Evolutionary conservation across 30 jellyfish, hydroid and myxozoan species (phyloP), one percentile per base, ranked within the genome.

Genomic region (Hydractinia symbiolongicarpus): DNA sequence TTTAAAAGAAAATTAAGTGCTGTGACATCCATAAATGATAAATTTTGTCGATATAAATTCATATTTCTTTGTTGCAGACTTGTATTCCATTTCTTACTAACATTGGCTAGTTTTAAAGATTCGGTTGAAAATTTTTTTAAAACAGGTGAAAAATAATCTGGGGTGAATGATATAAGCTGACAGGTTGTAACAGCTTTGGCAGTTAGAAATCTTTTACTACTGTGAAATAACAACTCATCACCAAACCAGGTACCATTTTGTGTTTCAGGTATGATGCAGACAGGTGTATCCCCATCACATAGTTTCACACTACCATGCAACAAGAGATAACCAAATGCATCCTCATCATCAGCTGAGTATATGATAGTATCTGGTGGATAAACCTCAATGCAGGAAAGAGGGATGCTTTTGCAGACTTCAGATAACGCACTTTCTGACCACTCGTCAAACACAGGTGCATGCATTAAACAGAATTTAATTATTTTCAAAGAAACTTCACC

Each of bases 181-280:
- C 95, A 87, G 19, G 90, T 87, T 14, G 84, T 73, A 30, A 69
- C 77, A 17, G 90, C 79, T 67, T 54, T 82, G 4, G 88, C 90
- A 5, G 90, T 67, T 50, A 67, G 64, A 51, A 67, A 61, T 57
- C 90, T 55, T 54, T 81, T 76, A 72, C 90, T 73, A 13, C 17
- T 15, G n/a, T 88, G 62, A 69, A 87, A 87, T n/a, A 87, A 77
- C 69, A 62, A 84, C 74, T 87, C 95, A 67, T 87, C 95, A 17
- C 95, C 90, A 87, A 87, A 87, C 95, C 95, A 86, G 14, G 80
- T 20, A 5, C 89, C 86, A 0, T 55, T 72, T 61, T 86, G 82
- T 4, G 86, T 82, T 4, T 86, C 85, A 78, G 60, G 73, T 5
- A 79, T 72, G 21, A 75, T 86, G 80, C 67, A 79, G 54, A 80